Base-by-base conservation (phyloP, 2,113 vertebrate genomes). In the Axis porcinus region DNA sequence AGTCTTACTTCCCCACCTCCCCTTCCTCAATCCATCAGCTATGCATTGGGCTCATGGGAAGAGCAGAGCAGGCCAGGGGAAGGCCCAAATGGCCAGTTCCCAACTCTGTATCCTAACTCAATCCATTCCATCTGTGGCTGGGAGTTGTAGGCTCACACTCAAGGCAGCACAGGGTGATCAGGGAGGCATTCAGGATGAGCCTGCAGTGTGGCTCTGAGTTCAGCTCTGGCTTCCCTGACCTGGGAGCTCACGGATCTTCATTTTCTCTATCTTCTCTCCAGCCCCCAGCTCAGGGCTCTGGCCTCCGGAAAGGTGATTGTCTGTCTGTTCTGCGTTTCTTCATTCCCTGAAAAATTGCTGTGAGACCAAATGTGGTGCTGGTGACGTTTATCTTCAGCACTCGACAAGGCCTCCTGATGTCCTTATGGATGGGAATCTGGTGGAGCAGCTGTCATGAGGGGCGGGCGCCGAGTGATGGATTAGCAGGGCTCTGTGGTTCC, bases 341-440 rank as follows among this genome's bases (percentile, higher is more conserved):
- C n/a, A 86, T 85, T 94, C 70, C 88, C 54, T 84, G 87, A 88
- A 92, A 90, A 88, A 60, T n/a, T 92, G 81, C 89, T 57, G 27
- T 58, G 87, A 97, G 50, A 54, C 43, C 64, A 90, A 87, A 54
- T 87, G 64, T 57, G 45, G 28, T 36, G 64, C 85, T 96, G 93
- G 81, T 36, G 74, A 87, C 5, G 6, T 96, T 96, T 91, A 83
- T 96, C 89, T 97, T 93, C 54, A 93, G 86, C 60, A 45, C 47
- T 50, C 78, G 93, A 93, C 89, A 89, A 89, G 96, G 79, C n/a
- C 45, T 95, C 84, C 78, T 79, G 64, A 91, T 57, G 55, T 96
- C 89, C 83, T 94, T 60, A 78, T 54, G 60, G 87, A 55, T 45
- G 62, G 25, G 47, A 93, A 58, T 86, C 95, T 79, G 83, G 84